Percentiles rank a stretch among this genome's conserved stretches.
phyloP scores from a whole-genome alignment of 2,797 vertebrate species.

The Rhodeus uyekii region DNA sequence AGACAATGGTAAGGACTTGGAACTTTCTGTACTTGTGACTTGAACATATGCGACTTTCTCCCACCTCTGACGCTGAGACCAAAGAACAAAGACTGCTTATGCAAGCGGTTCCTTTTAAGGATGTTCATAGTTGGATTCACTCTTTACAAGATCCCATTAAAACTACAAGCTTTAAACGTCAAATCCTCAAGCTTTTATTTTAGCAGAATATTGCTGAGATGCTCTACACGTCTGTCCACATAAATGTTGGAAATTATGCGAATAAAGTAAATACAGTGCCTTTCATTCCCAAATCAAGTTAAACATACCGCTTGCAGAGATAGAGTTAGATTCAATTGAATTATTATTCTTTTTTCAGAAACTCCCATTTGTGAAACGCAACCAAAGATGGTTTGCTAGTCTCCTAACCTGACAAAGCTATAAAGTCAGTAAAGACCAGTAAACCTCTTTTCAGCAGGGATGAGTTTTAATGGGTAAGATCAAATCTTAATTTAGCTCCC shows the following conservation, averaged over 20 bases:
- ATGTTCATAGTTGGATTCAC: not conserved
- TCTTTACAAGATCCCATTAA: not conserved
- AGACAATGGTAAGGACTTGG: too few relatives aligned
- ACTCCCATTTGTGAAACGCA: not conserved
- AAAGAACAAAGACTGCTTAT: not conserved
- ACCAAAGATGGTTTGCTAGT: not conserved
- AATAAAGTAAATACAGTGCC: not conserved
- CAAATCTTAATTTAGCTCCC: not conserved
- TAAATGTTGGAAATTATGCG: not conserved
- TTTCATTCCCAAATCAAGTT: not conserved
- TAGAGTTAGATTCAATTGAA: not conserved
- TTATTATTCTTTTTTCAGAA: too few relatives aligned
- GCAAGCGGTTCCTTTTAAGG: not conserved
- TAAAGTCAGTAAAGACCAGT: not conserved
- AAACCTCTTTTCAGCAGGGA: not conserved
- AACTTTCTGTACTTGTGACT: too few relatives aligned
- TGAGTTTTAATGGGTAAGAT: not conserved
- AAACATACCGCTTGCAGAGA: not conserved
- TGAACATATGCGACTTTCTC: too few relatives aligned
- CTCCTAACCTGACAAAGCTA: not conserved
- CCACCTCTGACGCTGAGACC: too few relatives aligned
- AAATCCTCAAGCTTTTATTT: too few relatives aligned
- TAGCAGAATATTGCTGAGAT: not conserved
- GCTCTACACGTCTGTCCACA: not conserved
- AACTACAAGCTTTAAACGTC: not conserved